Evolutionary conservation across 2,888 invertebrate species (phyloP).

Genomic region (Onthophagus sagittarius): DNA sequence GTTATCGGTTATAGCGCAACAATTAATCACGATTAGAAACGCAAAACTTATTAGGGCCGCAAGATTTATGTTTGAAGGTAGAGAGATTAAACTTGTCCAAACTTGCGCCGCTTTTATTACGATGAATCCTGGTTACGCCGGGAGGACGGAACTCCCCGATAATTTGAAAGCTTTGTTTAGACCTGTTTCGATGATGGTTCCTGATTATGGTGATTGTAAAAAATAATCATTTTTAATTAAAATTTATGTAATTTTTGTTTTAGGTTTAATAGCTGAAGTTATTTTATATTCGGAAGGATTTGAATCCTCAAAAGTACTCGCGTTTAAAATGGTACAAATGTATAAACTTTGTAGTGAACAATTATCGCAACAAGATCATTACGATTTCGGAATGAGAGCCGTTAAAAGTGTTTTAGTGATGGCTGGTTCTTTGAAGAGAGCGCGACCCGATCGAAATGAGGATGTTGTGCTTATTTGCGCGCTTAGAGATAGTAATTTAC

Average conservation of each 20-base stretch:
- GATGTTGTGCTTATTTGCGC: conserved; percentile 82
- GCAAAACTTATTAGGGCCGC: conserved; percentile 69
- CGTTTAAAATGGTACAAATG: conserved; percentile 90
- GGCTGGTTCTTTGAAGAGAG: conserved; percentile 85
- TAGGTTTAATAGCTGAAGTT: conserved; percentile 83
- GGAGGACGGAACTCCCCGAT: conserved; percentile 83
- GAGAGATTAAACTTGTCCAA: conserved; percentile 76
- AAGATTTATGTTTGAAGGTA: conserved; percentile 77
- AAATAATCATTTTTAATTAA: background rate
- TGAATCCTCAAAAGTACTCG: conserved; percentile 80
- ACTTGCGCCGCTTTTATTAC: conserved; percentile 85
- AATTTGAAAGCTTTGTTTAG: conserved; percentile 84
- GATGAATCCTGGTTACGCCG: conserved; percentile 92
- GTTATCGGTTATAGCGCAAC: conserved; percentile 84
- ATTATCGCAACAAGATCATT: conserved; percentile 87
- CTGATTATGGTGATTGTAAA: conserved; percentile 67
- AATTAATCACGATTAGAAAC: conserved; percentile 81
- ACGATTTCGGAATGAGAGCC: conserved; percentile 91
- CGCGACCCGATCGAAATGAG: conserved; percentile 79
- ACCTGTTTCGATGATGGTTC: conserved; percentile 90
- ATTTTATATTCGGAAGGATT: conserved; percentile 92
- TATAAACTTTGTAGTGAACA: conserved; percentile 90
- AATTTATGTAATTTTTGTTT: background rate
- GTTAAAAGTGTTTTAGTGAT: conserved; percentile 91
- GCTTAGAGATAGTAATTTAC: conserved; percentile 82